These are phyloP conservation scores for Lasioglossum marginatum DNA, from an alignment of 2,888 invertebrate genomes.

Conservation along the genomic window DNA sequence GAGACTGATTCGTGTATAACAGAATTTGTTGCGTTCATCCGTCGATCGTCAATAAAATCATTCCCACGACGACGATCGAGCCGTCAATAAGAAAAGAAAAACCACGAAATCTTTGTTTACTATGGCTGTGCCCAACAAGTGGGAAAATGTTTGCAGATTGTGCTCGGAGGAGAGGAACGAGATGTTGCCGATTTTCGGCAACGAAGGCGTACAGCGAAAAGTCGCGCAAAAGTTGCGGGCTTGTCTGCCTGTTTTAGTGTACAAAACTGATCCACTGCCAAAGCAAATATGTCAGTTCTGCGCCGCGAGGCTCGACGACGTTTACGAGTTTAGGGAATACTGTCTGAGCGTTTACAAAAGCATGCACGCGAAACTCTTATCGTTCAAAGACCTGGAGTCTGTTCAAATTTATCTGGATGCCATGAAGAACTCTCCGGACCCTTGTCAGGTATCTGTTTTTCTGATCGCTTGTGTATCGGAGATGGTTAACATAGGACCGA, in stretches of 20 bases:
- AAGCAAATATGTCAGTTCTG: constrained; percentile 81
- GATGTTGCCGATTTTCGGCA: constrained; percentile 79
- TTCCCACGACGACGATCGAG: too few relatives aligned
- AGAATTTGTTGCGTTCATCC: constrained; percentile 12
- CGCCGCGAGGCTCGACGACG: constrained; percentile 79
- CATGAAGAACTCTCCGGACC: constrained; percentile 79
- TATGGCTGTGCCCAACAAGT: constrained; percentile 69
- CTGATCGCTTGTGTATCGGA: neutral
- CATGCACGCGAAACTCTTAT: constrained; percentile 75
- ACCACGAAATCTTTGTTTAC: constrained; percentile 41
- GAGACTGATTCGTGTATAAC: constrained; percentile 18
- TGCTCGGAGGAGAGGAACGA: constrained; percentile 78
- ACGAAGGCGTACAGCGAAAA: constrained; percentile 76
- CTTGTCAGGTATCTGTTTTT: constrained; percentile 76
- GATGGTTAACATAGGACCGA: neutral
- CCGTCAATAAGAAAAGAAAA: neutral
- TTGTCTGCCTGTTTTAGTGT: constrained; percentile 78
- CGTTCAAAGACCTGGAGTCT: constrained; percentile 68
- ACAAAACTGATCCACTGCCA: constrained; percentile 80
- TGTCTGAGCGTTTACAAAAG: constrained; percentile 77
- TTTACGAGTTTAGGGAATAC: constrained; percentile 78
- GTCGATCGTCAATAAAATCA: constrained; percentile 7
- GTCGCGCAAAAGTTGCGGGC: constrained; percentile 78
- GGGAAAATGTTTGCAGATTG: constrained; percentile 77
- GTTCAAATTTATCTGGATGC: constrained; percentile 79